Base-by-base conservation (phyloP, 2,888 invertebrate species). In the Xylota sylvarum region DNA sequence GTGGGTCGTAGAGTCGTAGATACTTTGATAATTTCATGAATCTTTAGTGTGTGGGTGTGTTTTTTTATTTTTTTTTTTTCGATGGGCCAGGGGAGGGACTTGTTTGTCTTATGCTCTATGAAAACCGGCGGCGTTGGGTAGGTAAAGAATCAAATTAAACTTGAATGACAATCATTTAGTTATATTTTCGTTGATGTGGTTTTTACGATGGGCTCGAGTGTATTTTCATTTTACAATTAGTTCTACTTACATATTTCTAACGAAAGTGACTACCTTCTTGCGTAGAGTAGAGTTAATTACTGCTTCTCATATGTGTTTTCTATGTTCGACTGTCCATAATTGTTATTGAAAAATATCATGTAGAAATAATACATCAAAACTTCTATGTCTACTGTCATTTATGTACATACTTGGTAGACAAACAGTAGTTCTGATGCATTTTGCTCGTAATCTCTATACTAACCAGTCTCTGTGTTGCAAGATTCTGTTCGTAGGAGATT, bases 141-240 rank as follows among this genome's bases (percentile, higher is more conserved):
- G 58, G 58, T 60, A 48, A 37, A 60, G 69, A 40, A 52, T 50
- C 50, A 32, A 52, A 70, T 70, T 69, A 32, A 60, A 62, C 52
- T 69, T 40, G 69, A 78, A 43, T 40, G 69, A 30, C 69, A 69
- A 78, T 78, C 52, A 60, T 62, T 78, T 78, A 50, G 60, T 69
- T 37, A 50, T 52, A 43, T 69, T 60, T 60, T 52, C 69, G 50
- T 19, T 50, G 27, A 69, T 52, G 65, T 10, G 48, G 48, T 48
- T 23, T 35, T 56, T 40, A 27, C 48, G 14, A 58, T 58, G n/a
- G n/a, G 52, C 12, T 46, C 37, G 76, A 58, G 65, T 35, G 56
- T 52, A 30, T 50, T 50, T 52, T 52, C 30, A 74, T 27, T 48
- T 48, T 9, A 14, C 43, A 14, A 43, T 43, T 43, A 14, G 14